Conservation (phyloP, 2,113 vertebrate genomes). For the Xyrauchen texanus region DNA sequence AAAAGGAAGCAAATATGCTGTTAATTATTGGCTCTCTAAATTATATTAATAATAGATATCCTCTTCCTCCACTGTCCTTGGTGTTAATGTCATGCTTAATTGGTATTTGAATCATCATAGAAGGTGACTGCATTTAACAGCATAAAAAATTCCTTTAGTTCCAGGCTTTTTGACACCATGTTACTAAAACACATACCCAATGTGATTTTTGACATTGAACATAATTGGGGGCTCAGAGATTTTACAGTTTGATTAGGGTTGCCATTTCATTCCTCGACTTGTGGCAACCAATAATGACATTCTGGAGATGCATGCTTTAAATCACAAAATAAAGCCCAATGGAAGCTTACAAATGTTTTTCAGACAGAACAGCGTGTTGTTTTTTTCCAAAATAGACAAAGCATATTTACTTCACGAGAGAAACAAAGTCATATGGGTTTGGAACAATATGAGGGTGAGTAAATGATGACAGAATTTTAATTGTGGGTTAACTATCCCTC, state of each 20-base stretch:
- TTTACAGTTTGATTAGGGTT: neutral
- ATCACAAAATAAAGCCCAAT: neutral
- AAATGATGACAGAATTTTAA: too few species aligned
- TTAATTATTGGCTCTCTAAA: neutral
- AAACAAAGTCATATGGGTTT: too few species aligned
- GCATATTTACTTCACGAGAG: too few species aligned
- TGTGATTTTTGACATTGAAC: constrained; percentile 27
- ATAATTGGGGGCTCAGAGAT: neutral
- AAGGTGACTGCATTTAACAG: constrained; percentile 23
- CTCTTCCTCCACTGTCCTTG: constrained; percentile 8
- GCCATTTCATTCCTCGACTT: neutral
- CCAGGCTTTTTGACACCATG: neutral
- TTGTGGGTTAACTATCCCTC: too few species aligned
- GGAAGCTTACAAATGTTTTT: neutral
- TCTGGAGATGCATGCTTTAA: neutral
- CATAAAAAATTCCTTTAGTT: constrained; percentile 10
- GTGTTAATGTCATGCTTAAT: constrained; percentile 31
- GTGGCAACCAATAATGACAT: neutral
- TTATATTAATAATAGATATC: neutral
- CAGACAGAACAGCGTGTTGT: neutral
- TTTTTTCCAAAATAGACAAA: too few species aligned
- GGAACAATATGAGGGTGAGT: too few species aligned
- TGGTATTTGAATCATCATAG: constrained; percentile 29
- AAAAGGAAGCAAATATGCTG: neutral
- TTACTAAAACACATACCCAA: constrained; percentile 5